These are phyloP conservation scores for Drosophila baimaii DNA, from an alignment of 1,140 invertebrate species.

Conservation along the genomic window DNA sequence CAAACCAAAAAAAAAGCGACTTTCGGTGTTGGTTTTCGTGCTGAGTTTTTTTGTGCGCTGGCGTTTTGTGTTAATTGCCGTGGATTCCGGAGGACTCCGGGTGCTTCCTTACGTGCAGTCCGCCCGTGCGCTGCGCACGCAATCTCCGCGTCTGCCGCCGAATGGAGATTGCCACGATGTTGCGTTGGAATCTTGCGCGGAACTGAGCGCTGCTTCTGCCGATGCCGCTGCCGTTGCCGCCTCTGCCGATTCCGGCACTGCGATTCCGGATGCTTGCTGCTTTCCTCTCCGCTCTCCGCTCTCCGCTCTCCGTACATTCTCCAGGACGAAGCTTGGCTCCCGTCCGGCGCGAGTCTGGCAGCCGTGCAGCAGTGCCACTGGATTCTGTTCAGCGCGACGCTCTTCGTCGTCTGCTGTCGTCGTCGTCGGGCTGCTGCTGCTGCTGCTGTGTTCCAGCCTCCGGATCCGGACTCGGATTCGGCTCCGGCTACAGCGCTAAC, in stretches of 20 bases:
- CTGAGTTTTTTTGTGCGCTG: slow-evolving; percentile 24
- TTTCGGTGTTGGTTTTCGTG: slow-evolving; percentile 22
- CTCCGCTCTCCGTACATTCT: slow-evolving; percentile 32
- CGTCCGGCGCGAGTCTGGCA: slow-evolving; percentile 39
- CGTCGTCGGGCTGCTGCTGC: slow-evolving; percentile 29
- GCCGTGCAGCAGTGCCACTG: slow-evolving; percentile 66
- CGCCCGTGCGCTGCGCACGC: slow-evolving; percentile 71
- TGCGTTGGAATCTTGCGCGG: slow-evolving; percentile 76
- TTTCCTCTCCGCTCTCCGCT: slow-evolving; percentile 22
- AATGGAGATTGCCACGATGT: slow-evolving; percentile 67
- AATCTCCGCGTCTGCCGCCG: slow-evolving; percentile 58
- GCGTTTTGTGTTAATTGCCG: slow-evolving; percentile 48
- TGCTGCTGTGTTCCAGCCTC: slow-evolving; percentile 39
- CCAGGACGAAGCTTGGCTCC: slow-evolving; percentile 35
- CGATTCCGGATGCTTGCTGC: slow-evolving; percentile 19
- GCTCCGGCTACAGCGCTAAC: slow-evolving; percentile 7
- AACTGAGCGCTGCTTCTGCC: slow-evolving; percentile 40
- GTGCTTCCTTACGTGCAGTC: slow-evolving; percentile 47
- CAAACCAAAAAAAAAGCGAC: neutral
- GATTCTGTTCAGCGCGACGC: slow-evolving; percentile 17
- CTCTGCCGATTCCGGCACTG: slow-evolving; percentile 3
- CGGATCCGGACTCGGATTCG: slow-evolving; percentile 46
- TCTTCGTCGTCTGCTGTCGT: slow-evolving; percentile 46
- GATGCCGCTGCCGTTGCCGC: neutral
- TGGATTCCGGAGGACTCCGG: slow-evolving; percentile 61